Evolutionary conservation across 2,797 vertebrate genomes (phyloP).

Genomic region (Phaenicophaeus curvirostris): DNA sequence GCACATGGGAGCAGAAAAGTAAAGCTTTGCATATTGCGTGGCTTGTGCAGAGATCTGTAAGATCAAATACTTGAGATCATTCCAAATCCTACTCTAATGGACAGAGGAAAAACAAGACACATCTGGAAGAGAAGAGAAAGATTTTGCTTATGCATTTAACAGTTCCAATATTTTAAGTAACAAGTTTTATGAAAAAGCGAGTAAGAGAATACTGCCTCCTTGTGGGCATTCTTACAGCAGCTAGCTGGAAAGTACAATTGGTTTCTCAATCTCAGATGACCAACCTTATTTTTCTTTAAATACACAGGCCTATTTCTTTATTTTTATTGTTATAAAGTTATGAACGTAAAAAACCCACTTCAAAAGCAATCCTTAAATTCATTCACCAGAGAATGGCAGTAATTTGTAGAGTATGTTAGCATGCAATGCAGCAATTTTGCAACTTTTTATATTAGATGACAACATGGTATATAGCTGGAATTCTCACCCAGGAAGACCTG

Average conservation of each 20-base stretch:
- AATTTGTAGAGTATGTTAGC: neutral
- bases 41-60: neutral
- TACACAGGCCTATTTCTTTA: neutral
- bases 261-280: neutral
- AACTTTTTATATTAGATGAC: neutral
- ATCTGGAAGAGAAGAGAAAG: neutral
- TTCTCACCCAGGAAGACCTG: neutral
- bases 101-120: neutral
- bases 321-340: neutral
- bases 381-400: neutral
- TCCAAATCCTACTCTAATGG: neutral
- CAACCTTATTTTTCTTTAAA: neutral
- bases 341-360: neutral
- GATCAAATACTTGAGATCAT: neutral
- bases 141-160: neutral
- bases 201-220: slow-evolving; percentile 35
- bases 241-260: neutral
- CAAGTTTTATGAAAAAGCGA: neutral
- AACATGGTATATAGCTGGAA: neutral
- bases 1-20: neutral
- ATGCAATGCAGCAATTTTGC: neutral
- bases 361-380: neutral
- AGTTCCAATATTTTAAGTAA: neutral
- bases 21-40: neutral
- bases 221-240: neutral